Evolutionary conservation across 2,888 invertebrate species (phyloP), one percentile per base, ranked within the genome.

Genomic region (Tridacna gigas): DNA sequence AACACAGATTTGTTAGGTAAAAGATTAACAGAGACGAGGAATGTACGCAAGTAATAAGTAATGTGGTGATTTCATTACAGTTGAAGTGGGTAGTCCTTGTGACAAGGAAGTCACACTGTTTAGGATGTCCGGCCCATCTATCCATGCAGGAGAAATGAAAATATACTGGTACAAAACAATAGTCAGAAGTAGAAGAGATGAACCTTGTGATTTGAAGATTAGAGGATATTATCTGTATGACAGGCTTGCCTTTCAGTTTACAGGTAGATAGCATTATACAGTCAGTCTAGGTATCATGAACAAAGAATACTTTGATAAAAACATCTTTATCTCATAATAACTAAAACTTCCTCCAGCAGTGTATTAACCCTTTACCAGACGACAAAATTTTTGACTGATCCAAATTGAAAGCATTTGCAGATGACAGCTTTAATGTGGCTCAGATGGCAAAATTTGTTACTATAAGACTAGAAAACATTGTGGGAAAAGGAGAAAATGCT

Each of bases 171-270:
- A 71, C 12, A 7, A 71, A 12, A 37, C 20, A 25, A 25, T 22
- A 22, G 4, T 12, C 12, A 45, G 22, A n/a, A 26, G 13, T n/a
- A 20, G 20, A 20, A 5, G 2, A 4, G 22, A 25, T 51, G 51
- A 51, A 13, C 15, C 22, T 11, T 71, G 71, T 71, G 22, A 47
- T 22, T 7, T 71, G 4, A 26, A 12, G 25, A 45, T 71, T 25
- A 71, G 51, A 51, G 71, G 51, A 12, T 71, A 51, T 25, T 71
- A 71, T 71, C 22, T 71, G 22, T 71, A 25, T 51, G 51, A 47
- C 71, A 71, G 26, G 25, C 71, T 71, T 71, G 71, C 71, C 18
- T 48, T 71, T 71, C 71, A 71, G 2, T 71, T 71, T 71, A 51
- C 18, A 22, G 18, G 71, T 71, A 71, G 45, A 51, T 71, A 45